phyloP scores from a whole-genome alignment of 2,113 vertebrate genomes.

The Poicephalus gulielmi region DNA sequence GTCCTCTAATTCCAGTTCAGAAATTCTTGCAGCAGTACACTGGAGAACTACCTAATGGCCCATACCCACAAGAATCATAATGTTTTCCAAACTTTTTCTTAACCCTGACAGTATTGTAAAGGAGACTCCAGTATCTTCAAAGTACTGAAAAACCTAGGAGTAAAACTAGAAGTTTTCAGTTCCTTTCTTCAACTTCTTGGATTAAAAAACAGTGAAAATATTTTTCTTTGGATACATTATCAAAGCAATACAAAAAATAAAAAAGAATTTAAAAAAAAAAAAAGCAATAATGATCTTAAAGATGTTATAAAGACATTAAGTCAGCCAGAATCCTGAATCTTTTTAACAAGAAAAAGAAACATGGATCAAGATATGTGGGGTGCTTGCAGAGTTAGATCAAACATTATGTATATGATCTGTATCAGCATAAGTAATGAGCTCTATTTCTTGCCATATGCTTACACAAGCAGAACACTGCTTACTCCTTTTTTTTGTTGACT shows the following conservation, averaged over 20 bases:
- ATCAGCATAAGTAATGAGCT: background rate
- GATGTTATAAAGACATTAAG: background rate
- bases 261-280: background rate
- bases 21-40: background rate
- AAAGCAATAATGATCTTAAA: background rate
- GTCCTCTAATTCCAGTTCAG: conserved; percentile 16
- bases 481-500: background rate
- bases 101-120: background rate
- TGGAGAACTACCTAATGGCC: background rate
- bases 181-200: background rate
- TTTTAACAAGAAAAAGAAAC: background rate
- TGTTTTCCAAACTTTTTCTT: background rate
- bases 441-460: background rate
- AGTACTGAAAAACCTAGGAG: background rate
- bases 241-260: background rate
- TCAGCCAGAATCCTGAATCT: background rate
- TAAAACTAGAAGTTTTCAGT: background rate
- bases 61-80: background rate
- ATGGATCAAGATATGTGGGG: background rate
- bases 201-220: background rate
- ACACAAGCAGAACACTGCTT: background rate
- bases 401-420: background rate
- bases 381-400: background rate
- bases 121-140: conserved; percentile 14
- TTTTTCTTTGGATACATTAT: background rate